These are phyloP conservation scores for Druon quercuslanigerum DNA, from an alignment of 1,140 invertebrate genomes.

Conservation along the genomic window DNA sequence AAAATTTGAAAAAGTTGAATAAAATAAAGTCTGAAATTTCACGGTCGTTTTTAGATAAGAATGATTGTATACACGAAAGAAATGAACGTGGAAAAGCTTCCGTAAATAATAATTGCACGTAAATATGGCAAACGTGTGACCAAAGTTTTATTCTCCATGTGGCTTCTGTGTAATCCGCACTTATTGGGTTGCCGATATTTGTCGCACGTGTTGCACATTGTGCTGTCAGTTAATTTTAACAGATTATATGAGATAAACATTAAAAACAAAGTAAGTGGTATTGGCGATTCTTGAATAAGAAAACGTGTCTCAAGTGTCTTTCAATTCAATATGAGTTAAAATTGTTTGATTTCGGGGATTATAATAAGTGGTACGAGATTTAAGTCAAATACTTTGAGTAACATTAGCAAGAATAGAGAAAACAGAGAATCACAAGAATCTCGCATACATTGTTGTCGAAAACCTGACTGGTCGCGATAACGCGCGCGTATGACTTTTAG, in stretches of 20 bases:
- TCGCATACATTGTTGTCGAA: no score
- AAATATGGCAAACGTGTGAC: constrained; percentile 1
- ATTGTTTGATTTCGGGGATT: no score
- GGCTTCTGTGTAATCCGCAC: constrained; percentile 39
- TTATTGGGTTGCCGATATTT: constrained; percentile 37
- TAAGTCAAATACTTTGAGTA: no score
- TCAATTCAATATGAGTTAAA: no score
- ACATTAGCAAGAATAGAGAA: no score
- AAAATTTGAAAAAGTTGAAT: no score
- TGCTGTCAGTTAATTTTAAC: not conserved
- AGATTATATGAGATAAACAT: not conserved
- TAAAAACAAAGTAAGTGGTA: not conserved
- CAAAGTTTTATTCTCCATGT: constrained; percentile 23
- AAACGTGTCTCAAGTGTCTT: no score
- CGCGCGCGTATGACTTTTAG: no score
- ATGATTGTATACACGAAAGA: not conserved
- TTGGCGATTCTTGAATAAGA: no score
- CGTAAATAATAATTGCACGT: constrained; percentile 34
- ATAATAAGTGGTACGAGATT: no score
- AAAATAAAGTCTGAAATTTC: not conserved
- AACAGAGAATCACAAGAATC: no score
- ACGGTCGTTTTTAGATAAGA: not conserved
- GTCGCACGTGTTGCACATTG: not conserved
- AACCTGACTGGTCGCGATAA: no score
- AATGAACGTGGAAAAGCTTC: not conserved